Base-by-base conservation (phyloP, 2,888 invertebrate genomes). In the Coleophora deauratella region DNA sequence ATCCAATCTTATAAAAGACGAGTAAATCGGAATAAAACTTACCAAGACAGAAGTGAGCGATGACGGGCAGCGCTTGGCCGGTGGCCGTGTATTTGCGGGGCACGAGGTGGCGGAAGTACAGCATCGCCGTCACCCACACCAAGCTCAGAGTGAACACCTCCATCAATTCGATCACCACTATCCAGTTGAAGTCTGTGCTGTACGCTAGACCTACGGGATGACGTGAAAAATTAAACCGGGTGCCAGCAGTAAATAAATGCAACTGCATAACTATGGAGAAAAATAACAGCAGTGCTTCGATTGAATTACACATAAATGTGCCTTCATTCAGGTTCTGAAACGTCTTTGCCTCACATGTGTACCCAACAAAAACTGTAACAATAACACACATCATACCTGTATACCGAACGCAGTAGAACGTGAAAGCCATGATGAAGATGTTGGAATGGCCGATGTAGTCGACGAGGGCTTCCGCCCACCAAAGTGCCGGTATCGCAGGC, bases 371-470 rank as follows among this genome's bases (percentile, higher is more conserved):
- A n/a, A n/a, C n/a, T n/a, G n/a, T n/a, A n/a, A n/a, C 21, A 21
- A 21, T 3, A 4, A 21, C 21, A 6, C 3, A 4, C 21, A 4
- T 37, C 67, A 64, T 67, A 91, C 92, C 91, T 54, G 90, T 89
- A 59, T 91, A 93, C 38, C 93, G 88, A 41, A 94, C 78, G 47
- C 94, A 93, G 68, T 94, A 95, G 57, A 93, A 88, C 8, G 92
- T 90, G 66, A 95, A 93, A n/a, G 93, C 93, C 45, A 90, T 88
- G 55, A 95, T 94, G 57, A 95, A 89, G 41, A 95, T 88, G 70
- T 95, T 94, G 49, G 93, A 93, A 60, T 93, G 91, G 9, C 93
- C 93, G 50, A 95, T 91, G 68, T 92, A 94, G 76, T 95, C 93
- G 30, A 96, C 93, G 30, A 96, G 88, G 51, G 89, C 89, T 57